phyloP scores from a whole-genome alignment of 2,888 invertebrate genomes.

The Gerosis bhagava region DNA sequence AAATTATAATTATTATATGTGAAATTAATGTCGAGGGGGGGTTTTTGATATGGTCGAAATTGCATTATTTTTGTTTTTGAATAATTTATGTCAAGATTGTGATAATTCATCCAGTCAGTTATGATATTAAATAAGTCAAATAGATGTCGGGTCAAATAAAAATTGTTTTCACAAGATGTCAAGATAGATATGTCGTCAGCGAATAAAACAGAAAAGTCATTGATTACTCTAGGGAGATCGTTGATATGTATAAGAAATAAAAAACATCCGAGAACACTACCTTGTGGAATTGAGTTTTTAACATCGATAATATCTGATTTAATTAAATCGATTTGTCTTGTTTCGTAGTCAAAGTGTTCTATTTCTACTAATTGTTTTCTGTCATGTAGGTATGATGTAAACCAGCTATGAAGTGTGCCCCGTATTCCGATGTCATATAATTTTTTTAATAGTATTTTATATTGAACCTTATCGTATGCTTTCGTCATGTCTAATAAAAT shows the following conservation, averaged over 20 bases:
- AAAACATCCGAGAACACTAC: constrained; percentile 5
- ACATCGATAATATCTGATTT: too few species aligned
- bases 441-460: constrained; percentile 1
- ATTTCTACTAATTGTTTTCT: constrained; percentile 1
- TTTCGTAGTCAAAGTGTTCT: constrained; percentile 3
- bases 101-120: constrained; percentile 3
- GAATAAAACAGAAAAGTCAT: not conserved
- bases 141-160: not conserved
- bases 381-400: not conserved
- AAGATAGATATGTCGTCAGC: not conserved
- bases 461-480: constrained; percentile 32
- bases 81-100: constrained; percentile 4
- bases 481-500: constrained; percentile 34
- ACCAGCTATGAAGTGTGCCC: not conserved
- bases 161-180: not conserved
- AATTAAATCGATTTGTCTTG: too few species aligned
- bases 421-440: constrained; percentile 6
- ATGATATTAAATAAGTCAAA: constrained; percentile 1
- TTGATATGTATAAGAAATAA: constrained; percentile 1
- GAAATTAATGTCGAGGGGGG: constrained; percentile 3
- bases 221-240: not conserved
- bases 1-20: not conserved
- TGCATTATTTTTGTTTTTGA: constrained; percentile 2
- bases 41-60: constrained; percentile 4
- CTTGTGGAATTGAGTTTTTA: constrained; percentile 4